Base-by-base conservation (phyloP, 1,140 invertebrate genomes). In the Leptinotarsa texana region DNA sequence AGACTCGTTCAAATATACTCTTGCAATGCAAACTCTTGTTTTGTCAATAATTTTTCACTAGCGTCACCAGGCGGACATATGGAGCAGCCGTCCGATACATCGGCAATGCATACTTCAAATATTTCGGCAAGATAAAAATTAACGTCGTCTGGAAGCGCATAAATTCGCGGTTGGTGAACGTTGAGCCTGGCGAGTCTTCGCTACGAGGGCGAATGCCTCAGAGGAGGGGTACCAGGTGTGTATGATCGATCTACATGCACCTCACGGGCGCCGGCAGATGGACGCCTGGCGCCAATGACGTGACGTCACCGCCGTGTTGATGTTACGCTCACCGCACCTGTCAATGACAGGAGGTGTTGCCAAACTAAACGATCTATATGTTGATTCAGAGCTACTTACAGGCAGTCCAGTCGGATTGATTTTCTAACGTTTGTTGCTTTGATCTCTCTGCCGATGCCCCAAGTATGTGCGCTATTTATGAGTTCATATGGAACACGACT, bases 211-310 rank as follows among this genome's bases (percentile, higher is more conserved):
- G 24, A 27, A 27, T 27, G 17, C 11, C 63, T 5, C 4, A 27
- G 24, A 62, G 33, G 69, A 62, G 71, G 69, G 77, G 75, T 72
- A 76, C 69, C 78, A 79, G 78, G 78, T 79, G 77, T 75, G 42
- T 77, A 74, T 81, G 80, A 82, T 82, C 81, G 80, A 82, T 82
- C 76, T 79, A 77, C 79, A 77, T 80, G 79, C 80, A 82, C 79
- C 80, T 81, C 75, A 78, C 79, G 81, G 69, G 77, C 80, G 80
- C 78, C 81, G 79, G 76, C 79, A 81, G 77, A 81, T 81, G 80
- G 80, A 81, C 80, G 80, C 77, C 75, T 82, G 81, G 81, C 81
- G 81, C 81, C 81, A 82, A 74, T 69, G 42, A 69, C 72, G 71
- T 79, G 79, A 82, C 80, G 80, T 82, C 80, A 82, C 75, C 70